Evolutionary conservation across 2,113 vertebrate species (phyloP).

Genomic region (Pyrgilauda ruficollis): DNA sequence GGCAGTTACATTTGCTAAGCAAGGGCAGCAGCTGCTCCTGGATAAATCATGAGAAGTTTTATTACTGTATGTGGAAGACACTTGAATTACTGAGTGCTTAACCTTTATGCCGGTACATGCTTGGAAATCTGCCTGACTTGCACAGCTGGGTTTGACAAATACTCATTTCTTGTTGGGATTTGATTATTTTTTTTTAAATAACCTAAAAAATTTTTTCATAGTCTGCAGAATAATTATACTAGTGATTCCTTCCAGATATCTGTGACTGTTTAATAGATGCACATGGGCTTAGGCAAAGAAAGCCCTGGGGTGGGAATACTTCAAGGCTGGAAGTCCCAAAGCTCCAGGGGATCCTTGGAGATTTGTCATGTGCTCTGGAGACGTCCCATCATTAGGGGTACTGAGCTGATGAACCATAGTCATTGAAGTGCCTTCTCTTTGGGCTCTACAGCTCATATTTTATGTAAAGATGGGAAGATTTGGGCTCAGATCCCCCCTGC

Average conservation of each 20-base stretch:
- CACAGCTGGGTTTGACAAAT: conserved; percentile 10
- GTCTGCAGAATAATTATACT: not conserved
- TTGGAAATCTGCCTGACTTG: conserved; percentile 32
- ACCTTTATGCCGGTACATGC: not conserved
- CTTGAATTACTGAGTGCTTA: not conserved
- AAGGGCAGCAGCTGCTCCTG: conserved; percentile 19
- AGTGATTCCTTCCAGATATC: not conserved
- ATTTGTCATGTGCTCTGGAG: not conserved
- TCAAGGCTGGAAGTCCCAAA: not conserved
- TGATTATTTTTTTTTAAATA: not conserved
- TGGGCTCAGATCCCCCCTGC: not conserved
- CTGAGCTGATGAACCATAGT: not conserved
- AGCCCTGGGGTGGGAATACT: not conserved
- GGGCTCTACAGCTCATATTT: not conserved
- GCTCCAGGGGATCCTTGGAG: not conserved
- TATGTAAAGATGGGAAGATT: not conserved
- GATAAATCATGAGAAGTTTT: not conserved
- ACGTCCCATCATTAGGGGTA: not conserved
- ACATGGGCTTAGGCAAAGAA: not conserved
- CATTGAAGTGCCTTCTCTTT: not conserved
- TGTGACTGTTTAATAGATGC: not conserved
- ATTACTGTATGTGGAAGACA: not conserved
- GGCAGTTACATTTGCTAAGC: not conserved
- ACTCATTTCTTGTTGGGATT: not conserved
- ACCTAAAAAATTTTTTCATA: not conserved